A percentile compares a stretch with the other conserved stretches of the same genome.
Conservation (phyloP, 1,140 invertebrate genomes). For the Apolygus lucorum region DNA sequence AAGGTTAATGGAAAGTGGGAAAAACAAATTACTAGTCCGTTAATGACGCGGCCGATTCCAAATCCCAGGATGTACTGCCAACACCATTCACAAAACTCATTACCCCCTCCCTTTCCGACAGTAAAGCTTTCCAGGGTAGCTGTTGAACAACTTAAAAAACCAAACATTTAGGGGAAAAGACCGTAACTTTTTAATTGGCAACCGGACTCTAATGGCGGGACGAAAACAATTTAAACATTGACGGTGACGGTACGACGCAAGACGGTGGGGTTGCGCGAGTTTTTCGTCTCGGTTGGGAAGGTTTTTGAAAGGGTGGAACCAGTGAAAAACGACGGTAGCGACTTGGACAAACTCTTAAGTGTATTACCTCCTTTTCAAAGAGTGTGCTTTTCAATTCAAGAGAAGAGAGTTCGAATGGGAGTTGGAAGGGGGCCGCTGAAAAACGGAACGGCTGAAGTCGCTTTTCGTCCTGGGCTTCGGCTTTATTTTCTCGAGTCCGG, state of each 20-base stretch:
- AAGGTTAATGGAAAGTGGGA: no score
- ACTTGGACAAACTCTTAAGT: constrained; percentile 18
- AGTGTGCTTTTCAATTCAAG: neutral
- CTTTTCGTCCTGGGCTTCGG: no score
- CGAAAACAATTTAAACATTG: constrained; percentile 18
- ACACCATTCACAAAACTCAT: constrained; percentile 1
- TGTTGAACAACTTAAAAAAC: neutral
- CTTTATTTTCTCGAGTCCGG: no score
- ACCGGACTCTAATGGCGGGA: constrained; percentile 19
- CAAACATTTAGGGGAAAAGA: neutral
- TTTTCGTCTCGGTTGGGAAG: neutral
- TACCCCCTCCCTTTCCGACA: neutral
- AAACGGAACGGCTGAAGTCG: no score
- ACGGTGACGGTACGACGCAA: neutral
- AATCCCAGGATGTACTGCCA: neutral
- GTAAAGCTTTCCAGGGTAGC: neutral
- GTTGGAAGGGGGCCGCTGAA: no score
- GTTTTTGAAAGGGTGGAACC: neutral
- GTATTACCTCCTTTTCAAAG: constrained; percentile 17
- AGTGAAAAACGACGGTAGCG: constrained; percentile 3
- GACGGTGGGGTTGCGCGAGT: neutral
- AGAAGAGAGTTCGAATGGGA: no score
- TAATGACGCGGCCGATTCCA: neutral
- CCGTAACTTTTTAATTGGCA: constrained; percentile 22
- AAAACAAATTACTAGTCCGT: neutral